Evolutionary conservation across 2,888 invertebrate genomes (phyloP).

Genomic region (Dryobota labecula): DNA sequence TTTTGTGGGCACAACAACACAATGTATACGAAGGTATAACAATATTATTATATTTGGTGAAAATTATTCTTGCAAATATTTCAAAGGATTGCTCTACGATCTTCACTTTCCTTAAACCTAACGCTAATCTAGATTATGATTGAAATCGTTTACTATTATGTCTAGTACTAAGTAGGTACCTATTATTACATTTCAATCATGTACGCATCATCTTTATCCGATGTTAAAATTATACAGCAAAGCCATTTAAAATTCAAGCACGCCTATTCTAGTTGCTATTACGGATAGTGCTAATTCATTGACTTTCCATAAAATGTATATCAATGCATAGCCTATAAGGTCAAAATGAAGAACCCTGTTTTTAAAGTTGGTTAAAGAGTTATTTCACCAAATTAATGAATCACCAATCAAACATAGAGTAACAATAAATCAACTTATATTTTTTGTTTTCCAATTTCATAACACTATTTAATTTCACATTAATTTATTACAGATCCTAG

Average conservation of each 20-base stretch:
- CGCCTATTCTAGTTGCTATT: constrained; percentile 22
- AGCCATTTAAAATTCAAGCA: constrained; percentile 24
- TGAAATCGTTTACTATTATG: neutral
- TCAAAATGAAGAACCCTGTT: neutral
- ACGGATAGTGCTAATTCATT: constrained; percentile 1
- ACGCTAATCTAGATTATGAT: neutral
- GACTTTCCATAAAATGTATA: constrained; percentile 1
- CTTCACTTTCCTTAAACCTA: neutral
- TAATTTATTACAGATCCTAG: constrained; percentile 67
- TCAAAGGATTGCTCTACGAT: neutral
- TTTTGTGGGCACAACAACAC: constrained; percentile 70
- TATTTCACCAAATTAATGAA: neutral
- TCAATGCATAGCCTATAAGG: too few relatives aligned
- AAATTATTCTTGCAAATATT: neutral
- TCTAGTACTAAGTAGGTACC: neutral
- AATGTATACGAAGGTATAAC: constrained; percentile 68
- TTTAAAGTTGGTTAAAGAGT: neutral
- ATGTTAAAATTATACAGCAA: constrained; percentile 32
- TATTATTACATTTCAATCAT: constrained; percentile 12
- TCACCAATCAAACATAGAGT: neutral
- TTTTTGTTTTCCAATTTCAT: neutral
- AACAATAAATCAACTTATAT: neutral
- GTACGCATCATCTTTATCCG: constrained; percentile 23
- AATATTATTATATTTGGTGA: neutral
- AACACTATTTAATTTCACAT: neutral